Evolutionary conservation across 1,140 invertebrate species (phyloP).

Genomic region (Heliconius nattereri): DNA sequence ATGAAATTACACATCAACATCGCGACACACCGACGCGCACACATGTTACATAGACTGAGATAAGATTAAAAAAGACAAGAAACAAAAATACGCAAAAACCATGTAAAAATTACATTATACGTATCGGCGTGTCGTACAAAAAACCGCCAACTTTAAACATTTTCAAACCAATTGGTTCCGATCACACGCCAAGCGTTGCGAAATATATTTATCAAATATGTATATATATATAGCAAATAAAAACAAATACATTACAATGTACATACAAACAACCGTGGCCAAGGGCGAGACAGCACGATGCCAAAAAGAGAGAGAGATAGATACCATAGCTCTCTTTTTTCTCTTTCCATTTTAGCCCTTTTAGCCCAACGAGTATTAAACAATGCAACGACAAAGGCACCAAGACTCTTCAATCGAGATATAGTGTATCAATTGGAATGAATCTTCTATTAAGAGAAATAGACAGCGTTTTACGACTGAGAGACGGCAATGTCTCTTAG

Average conservation of each 20-base stretch:
- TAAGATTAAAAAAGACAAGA: neutral
- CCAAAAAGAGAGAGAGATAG: neutral
- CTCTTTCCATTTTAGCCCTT: neutral
- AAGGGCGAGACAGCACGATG: neutral
- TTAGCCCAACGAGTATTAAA: constrained; percentile 19
- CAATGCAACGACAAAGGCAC: constrained; percentile 30
- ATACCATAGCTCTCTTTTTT: neutral
- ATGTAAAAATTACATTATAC: neutral
- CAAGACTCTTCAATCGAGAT: constrained; percentile 4
- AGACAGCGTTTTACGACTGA: neutral
- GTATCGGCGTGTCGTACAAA: neutral
- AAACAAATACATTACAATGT: constrained; percentile 36
- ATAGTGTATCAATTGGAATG: neutral
- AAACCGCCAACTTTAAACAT: neutral
- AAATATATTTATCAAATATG: constrained; percentile 15
- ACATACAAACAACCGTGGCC: constrained; percentile 28
- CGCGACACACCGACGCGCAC: neutral
- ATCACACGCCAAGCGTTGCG: constrained; percentile 27
- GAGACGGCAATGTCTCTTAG: neutral
- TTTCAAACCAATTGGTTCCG: neutral
- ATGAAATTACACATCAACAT: constrained; percentile 1
- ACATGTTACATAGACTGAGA: neutral
- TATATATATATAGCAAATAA: neutral
- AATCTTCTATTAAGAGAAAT: neutral
- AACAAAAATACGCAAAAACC: neutral